Base-by-base conservation (phyloP, 2,888 invertebrate species). In the Eugnorisma glareosa region DNA sequence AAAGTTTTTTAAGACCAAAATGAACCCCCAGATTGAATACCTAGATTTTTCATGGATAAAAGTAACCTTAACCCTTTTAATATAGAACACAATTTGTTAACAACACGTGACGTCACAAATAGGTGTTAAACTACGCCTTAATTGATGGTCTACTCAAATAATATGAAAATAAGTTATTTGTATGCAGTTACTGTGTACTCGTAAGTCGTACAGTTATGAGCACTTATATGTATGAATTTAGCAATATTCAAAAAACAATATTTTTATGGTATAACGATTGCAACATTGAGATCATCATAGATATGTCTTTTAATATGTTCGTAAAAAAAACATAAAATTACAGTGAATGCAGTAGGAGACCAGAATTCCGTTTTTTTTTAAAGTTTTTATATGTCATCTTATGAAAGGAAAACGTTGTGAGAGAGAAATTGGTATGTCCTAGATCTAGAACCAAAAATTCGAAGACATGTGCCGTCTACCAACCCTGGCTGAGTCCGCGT, bases 41-140 rank as follows among this genome's bases (percentile, higher is more conserved):
- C n/a, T 40, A 7, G 37, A 40, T 8, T 59, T 40, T 66, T 10
- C 51, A 11, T 28, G 5, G n/a, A 2, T n/a, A 71, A 54, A 67
- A n/a, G 1, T 18, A 54, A 68, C 71, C 45, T 37, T 57, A 54
- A 68, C 70, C 63, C n/a, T 59, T 43, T 54, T 7, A 48, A 31
- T 6, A 68, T 21, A 76, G 4, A 77, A 59, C 11, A 59, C 37
- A 66, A 15, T 40, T 4, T 18, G n/a, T 75, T 69, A 68, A 73
- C 64, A 81, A 73, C 40, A 54, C 61, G 71, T 84, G 67, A 66
- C 35, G 40, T 73, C 81, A 73, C 73, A 43, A 67, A 51, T 67
- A 77, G 21, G 72, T 77, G 73, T 77, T 57, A 81, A 71, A 67
- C 31, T 81, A 80, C 80, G 57, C 40, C 72, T 24, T 70, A 70